Percentiles rank a stretch among this genome's conserved stretches.
phyloP scores from a whole-genome alignment of 92 coral and sea anemone genomes.

The Zoanthus sansibaricus region DNA sequence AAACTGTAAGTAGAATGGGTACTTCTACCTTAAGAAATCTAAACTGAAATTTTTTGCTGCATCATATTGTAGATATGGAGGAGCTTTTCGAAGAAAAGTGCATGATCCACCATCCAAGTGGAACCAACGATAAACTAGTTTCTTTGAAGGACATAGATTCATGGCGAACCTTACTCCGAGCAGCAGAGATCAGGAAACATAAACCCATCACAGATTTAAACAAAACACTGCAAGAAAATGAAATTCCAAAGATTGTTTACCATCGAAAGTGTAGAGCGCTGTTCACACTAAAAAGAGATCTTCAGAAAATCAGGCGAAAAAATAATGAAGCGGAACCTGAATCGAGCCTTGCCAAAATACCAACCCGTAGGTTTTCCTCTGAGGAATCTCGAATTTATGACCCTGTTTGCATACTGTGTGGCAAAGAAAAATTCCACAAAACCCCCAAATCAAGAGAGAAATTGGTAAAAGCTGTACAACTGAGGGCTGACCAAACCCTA shows the following conservation, averaged over 20 bases:
- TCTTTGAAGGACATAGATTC: constrained; percentile 3
- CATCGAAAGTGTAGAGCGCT: constrained; percentile 37
- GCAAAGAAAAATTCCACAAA: constrained; percentile 46
- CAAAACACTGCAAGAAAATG: constrained; percentile 34
- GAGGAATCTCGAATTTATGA: constrained; percentile 39
- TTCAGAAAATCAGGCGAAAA: neutral
- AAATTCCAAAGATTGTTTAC: constrained; percentile 44
- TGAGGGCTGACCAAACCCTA: constrained; percentile 51
- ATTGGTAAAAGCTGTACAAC: constrained; percentile 22
- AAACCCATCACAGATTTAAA: constrained; percentile 13
- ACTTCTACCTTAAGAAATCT: too few relatives aligned
- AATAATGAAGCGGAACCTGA: neutral
- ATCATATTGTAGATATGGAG: too few relatives aligned
- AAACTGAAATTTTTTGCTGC: too few relatives aligned
- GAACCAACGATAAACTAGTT: too few relatives aligned
- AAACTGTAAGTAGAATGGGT: too few relatives aligned
- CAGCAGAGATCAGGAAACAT: constrained; percentile 47
- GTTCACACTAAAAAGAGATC: neutral
- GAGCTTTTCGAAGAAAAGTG: too few relatives aligned
- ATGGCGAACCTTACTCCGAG: constrained; percentile 57
- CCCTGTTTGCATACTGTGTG: constrained; percentile 57
- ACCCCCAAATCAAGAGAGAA: constrained; percentile 30
- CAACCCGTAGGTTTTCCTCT: constrained; percentile 24
- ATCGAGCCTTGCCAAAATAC: constrained; percentile 26
- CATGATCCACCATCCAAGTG: too few relatives aligned